These are phyloP conservation scores for Tyria jacobaeae DNA, from an alignment of 2,888 invertebrate species.

Conservation along the genomic window DNA sequence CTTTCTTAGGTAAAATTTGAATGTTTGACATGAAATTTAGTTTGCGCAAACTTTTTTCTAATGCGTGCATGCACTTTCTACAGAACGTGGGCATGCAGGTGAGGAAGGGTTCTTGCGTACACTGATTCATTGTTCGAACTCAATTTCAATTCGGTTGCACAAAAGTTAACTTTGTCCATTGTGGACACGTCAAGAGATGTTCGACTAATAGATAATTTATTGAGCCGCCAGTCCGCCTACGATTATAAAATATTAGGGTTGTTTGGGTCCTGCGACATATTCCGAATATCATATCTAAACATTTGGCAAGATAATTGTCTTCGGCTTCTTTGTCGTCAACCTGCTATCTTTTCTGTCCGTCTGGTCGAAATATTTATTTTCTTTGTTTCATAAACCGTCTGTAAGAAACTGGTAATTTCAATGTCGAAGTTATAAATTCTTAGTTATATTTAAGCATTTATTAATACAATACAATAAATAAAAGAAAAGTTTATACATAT, in stretches of 20 bases:
- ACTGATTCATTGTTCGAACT: conserved; percentile 65
- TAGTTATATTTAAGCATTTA: too few species aligned
- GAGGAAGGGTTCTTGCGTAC: conserved; percentile 76
- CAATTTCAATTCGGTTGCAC: conserved; percentile 76
- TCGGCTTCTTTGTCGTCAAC: conserved; percentile 60
- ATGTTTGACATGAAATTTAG: conserved; percentile 79
- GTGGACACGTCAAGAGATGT: conserved; percentile 82
- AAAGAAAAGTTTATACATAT: too few species aligned
- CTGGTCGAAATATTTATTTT: conserved; percentile 40
- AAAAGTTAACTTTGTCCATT: conserved; percentile 80
- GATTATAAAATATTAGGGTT: conserved; percentile 82
- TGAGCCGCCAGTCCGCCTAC: conserved; percentile 68
- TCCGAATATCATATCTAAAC: conserved; percentile 64
- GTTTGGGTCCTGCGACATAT: conserved; percentile 64
- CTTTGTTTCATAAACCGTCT: conserved; percentile 39
- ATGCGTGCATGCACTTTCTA: conserved; percentile 78
- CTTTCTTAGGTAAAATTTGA: conserved; percentile 74
- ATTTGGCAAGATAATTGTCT: conserved; percentile 73
- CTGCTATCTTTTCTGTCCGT: conserved; percentile 32
- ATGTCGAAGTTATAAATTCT: not conserved
- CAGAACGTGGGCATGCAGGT: conserved; percentile 85
- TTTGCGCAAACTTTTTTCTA: conserved; percentile 81
- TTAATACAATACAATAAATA: too few species aligned
- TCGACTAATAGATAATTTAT: conserved; percentile 85
- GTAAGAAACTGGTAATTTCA: not conserved